These are phyloP conservation scores for Ditylenchus dipsaci DNA, from an alignment of 1,140 invertebrate species.

Conservation along the genomic window DNA sequence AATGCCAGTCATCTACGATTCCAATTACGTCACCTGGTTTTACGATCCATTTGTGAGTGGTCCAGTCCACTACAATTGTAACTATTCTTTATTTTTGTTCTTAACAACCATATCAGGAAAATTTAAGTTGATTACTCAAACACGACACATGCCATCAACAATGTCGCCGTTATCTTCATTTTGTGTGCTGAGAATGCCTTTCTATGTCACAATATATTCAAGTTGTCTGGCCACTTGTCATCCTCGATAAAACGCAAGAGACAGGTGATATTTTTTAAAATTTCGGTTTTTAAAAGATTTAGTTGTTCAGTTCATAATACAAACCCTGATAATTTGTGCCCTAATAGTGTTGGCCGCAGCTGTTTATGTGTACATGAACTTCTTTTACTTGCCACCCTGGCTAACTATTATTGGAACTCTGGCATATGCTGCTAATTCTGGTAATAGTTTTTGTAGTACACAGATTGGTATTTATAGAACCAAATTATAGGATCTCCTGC, in stretches of 20 bases:
- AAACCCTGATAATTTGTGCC: slow-evolving; percentile 14
- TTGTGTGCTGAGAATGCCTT: slow-evolving; percentile 2
- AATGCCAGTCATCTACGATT: slow-evolving; percentile 26
- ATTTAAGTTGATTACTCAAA: background rate
- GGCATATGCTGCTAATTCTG: slow-evolving; percentile 51
- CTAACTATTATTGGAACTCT: slow-evolving; percentile 30
- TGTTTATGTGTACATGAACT: slow-evolving; percentile 29
- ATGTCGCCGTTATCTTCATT: slow-evolving; percentile 12
- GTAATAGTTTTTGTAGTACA: background rate
- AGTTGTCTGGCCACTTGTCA: background rate
- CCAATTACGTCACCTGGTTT: slow-evolving; percentile 15
- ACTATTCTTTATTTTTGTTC: no score
- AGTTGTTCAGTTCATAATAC: slow-evolving; percentile 18
- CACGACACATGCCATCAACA: slow-evolving; percentile 18
- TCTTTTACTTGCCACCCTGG: slow-evolving; percentile 1
- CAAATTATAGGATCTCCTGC: background rate
- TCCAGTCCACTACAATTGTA: no score
- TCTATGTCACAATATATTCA: background rate
- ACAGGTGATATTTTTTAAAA: background rate
- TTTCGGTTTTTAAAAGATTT: background rate
- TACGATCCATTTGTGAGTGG: slow-evolving; percentile 25
- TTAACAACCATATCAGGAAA: no score
- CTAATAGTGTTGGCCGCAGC: background rate
- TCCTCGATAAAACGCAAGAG: background rate
- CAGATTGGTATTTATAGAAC: background rate